These are phyloP conservation scores for Maniola jurtina DNA, from an alignment of 1,140 invertebrate species.

Conservation along the genomic window DNA sequence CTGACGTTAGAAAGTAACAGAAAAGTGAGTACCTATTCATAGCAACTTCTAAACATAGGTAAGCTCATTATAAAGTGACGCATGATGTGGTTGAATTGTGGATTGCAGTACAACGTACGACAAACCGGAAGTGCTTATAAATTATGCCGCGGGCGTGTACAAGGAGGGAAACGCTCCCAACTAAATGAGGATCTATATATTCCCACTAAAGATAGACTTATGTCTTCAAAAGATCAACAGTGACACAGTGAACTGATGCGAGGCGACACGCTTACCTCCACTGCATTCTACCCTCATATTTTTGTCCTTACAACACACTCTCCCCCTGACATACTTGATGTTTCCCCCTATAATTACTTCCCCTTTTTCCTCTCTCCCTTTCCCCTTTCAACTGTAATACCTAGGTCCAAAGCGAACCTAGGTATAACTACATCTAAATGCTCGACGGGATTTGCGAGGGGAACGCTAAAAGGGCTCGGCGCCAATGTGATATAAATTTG, in stretches of 20 bases:
- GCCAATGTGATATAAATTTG: conserved; percentile 67
- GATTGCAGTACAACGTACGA: neutral
- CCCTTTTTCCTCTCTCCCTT: conserved; percentile 54
- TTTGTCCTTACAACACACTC: conserved; percentile 74
- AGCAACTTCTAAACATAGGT: too few species aligned
- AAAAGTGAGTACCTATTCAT: too few species aligned
- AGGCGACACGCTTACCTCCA: conserved; percentile 72
- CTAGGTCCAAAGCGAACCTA: conserved; percentile 62
- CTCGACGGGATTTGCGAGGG: conserved; percentile 68
- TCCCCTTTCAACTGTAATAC: conserved; percentile 52
- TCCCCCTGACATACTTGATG: conserved; percentile 77
- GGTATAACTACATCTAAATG: conserved; percentile 61
- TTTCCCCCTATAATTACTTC: conserved; percentile 72
- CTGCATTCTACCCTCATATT: conserved; percentile 66
- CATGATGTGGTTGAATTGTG: neutral
- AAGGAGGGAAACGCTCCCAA: conserved; percentile 11
- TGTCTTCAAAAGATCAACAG: conserved; percentile 69
- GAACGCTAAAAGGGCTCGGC: conserved; percentile 69
- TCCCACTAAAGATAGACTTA: conserved; percentile 37
- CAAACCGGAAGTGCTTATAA: neutral
- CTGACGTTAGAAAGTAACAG: too few species aligned
- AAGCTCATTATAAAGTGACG: neutral
- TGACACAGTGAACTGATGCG: conserved; percentile 76
- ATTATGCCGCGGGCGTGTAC: conserved; percentile 1
- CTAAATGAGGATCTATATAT: conserved; percentile 25